A percentile compares a stretch with the other conserved stretches of the same genome.
These are phyloP conservation scores for Gyps fulvus DNA, from an alignment of 2,113 vertebrate genomes.

Conservation along the genomic window DNA sequence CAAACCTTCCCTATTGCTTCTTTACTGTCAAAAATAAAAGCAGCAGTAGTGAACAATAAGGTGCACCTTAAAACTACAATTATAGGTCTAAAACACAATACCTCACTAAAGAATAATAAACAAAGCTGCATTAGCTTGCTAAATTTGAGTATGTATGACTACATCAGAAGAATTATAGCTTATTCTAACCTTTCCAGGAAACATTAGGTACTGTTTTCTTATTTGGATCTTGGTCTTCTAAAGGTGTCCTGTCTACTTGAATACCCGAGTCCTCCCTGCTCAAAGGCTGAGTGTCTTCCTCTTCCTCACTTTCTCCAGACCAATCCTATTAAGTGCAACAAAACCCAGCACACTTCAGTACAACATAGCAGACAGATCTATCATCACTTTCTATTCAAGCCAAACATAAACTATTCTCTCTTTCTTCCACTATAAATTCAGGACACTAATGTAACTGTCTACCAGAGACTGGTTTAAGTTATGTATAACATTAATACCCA, in stretches of 20 bases:
- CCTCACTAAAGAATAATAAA: neutral
- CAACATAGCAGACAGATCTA: neutral
- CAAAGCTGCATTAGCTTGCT: neutral
- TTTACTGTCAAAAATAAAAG: neutral
- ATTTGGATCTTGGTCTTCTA: conserved; percentile 85
- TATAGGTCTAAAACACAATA: neutral
- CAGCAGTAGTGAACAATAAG: neutral
- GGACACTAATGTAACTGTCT: neutral
- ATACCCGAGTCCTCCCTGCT: conserved; percentile 98
- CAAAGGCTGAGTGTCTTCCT: conserved; percentile 85
- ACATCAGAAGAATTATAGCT: neutral
- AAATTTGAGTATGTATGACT: neutral
- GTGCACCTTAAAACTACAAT: neutral
- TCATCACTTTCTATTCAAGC: neutral
- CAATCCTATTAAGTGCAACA: conserved; percentile 77
- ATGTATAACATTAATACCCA: neutral
- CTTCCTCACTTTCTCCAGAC: conserved; percentile 93
- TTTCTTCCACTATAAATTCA: neutral
- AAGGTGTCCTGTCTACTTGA: conserved; percentile 91
- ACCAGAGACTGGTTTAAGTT: neutral
- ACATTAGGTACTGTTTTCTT: conserved; percentile 74
- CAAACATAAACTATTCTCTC: neutral
- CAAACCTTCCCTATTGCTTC: neutral
- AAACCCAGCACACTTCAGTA: neutral
- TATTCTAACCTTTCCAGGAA: conserved; percentile 75